These are phyloP conservation scores for Tridacna crocea DNA, from an alignment of 2,888 invertebrate genomes.

Conservation along the genomic window DNA sequence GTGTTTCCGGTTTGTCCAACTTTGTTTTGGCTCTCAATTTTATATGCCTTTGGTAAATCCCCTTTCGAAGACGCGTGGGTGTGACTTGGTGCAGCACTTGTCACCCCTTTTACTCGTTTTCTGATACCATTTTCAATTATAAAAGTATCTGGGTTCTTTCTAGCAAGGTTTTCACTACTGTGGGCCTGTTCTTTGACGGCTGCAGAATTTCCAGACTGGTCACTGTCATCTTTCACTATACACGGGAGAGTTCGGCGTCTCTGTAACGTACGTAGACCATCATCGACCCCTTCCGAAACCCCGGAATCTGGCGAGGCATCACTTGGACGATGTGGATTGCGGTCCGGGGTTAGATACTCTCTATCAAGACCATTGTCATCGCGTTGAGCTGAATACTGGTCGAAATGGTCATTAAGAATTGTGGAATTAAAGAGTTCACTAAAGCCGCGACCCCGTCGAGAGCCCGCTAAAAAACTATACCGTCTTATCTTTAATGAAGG, in stretches of 20 bases:
- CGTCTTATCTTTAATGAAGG: slow-evolving; percentile 80
- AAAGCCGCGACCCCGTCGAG: slow-evolving; percentile 78
- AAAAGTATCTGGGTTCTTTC: slow-evolving; percentile 79
- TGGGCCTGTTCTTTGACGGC: slow-evolving; percentile 73
- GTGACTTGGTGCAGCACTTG: slow-evolving; percentile 61
- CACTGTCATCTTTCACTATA: slow-evolving; percentile 75
- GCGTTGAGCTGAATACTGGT: slow-evolving; percentile 81
- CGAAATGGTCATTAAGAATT: slow-evolving; percentile 83
- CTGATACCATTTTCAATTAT: slow-evolving; percentile 84
- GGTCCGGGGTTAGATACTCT: slow-evolving; percentile 68
- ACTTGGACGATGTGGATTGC: slow-evolving; percentile 57
- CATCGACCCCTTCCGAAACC: slow-evolving; percentile 78
- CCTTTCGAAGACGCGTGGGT: slow-evolving; percentile 85
- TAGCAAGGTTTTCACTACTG: slow-evolving; percentile 77
- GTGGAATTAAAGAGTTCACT: slow-evolving; percentile 82
- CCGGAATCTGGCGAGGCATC: slow-evolving; percentile 82
- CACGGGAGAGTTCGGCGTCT: slow-evolving; percentile 82
- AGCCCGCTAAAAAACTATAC: slow-evolving; percentile 81
- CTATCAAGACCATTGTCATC: slow-evolving; percentile 80
- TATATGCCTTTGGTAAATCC: slow-evolving; percentile 87
- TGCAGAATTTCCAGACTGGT: slow-evolving; percentile 40
- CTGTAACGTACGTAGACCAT: slow-evolving; percentile 74
- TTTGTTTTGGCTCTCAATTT: slow-evolving; percentile 87
- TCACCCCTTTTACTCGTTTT: slow-evolving; percentile 81
- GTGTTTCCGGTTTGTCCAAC: slow-evolving; percentile 56